phyloP scores from a whole-genome alignment of 2,888 invertebrate species.

The Caenorhabditis doughertyi region DNA sequence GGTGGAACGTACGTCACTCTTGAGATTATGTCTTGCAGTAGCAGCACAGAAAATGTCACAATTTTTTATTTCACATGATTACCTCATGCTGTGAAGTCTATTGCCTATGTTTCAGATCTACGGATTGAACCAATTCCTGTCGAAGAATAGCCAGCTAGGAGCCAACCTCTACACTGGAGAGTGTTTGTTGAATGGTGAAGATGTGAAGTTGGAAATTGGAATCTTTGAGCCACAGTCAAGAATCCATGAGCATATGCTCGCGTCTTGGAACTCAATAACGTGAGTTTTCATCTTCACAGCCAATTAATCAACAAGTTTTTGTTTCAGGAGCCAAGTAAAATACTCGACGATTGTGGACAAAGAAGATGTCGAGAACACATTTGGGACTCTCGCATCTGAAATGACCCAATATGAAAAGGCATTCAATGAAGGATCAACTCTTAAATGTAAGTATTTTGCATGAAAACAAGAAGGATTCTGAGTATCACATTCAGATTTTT shows the following conservation, averaged over 20 bases:
- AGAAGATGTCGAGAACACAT: constrained; percentile 70
- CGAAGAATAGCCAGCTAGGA: constrained; percentile 71
- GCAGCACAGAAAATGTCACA: not conserved
- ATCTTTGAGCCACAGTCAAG: constrained; percentile 34
- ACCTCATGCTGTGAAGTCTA: too few relatives aligned
- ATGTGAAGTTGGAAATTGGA: constrained; percentile 77
- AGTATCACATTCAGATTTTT: not conserved
- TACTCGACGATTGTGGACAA: constrained; percentile 69
- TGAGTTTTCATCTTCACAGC: constrained; percentile 18
- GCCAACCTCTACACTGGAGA: constrained; percentile 77
- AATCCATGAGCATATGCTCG: constrained; percentile 19
- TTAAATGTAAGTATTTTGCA: constrained; percentile 47
- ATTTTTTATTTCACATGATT: constrained; percentile 10
- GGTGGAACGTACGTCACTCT: constrained; percentile 44
- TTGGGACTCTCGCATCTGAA: constrained; percentile 56
- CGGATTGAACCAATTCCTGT: constrained; percentile 74
- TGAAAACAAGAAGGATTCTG: not conserved
- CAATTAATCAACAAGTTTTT: not conserved
- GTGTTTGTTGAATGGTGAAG: constrained; percentile 76
- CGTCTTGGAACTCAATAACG: constrained; percentile 64
- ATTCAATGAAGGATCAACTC: constrained; percentile 59
- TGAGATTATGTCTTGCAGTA: constrained; percentile 18
- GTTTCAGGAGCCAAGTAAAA: constrained; percentile 60
- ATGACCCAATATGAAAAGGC: constrained; percentile 68
- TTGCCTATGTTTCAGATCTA: constrained; percentile 66